phyloP scores from a whole-genome alignment of 2,797 vertebrate species.

The Atherinosoma microstoma region DNA sequence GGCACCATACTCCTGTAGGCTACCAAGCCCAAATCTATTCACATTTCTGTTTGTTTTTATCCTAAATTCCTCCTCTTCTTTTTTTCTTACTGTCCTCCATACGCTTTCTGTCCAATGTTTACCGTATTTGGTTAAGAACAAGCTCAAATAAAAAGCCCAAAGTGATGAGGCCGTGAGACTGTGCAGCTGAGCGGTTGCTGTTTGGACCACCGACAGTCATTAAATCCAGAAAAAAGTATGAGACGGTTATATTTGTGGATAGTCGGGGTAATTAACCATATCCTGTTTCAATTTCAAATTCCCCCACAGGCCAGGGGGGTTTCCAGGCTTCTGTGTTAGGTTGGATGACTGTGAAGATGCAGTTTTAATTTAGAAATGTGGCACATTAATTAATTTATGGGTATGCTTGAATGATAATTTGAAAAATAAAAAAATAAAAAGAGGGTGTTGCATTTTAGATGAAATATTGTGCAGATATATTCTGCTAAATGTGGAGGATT shows the following conservation, averaged over 20 bases:
- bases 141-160: constrained; percentile 6
- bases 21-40: constrained; percentile 9
- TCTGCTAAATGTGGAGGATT: constrained; percentile 12
- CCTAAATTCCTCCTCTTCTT: constrained; percentile 19
- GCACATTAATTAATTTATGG: constrained; percentile 30
- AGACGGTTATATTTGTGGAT: constrained; percentile 60
- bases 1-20: constrained; percentile 3
- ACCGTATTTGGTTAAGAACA: constrained; percentile 31
- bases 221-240: constrained; percentile 25
- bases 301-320: constrained; percentile 19
- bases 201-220: constrained; percentile 18
- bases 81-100: constrained; percentile 22
- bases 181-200: constrained; percentile 12
- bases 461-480: not conserved
- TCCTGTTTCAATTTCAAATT: constrained; percentile 56
- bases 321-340: constrained; percentile 24
- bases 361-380: constrained; percentile 36
- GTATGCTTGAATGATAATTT: constrained; percentile 22
- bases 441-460: constrained; percentile 7
- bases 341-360: constrained; percentile 30
- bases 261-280: constrained; percentile 59
- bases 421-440: not conserved
- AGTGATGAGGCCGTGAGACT: constrained; percentile 13
- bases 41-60: not conserved
- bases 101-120: constrained; percentile 23